A percentile compares a stretch with the other conserved stretches of the same genome.
Conservation (phyloP, 2,113 vertebrate species). For the Euleptes europaea region DNA sequence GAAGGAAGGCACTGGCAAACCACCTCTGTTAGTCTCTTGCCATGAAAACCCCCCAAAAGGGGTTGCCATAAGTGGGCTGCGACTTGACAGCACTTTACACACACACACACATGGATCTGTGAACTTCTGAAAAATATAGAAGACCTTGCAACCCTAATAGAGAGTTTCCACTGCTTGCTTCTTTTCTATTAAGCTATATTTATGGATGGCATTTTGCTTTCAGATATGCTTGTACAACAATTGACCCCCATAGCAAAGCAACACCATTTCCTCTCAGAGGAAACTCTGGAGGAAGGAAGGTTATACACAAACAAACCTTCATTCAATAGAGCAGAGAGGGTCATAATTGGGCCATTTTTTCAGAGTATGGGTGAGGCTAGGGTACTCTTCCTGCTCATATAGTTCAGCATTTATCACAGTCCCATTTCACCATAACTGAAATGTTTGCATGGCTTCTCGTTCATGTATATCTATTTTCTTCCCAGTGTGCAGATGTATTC, state of each 20-base stretch:
- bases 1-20: too few relatives aligned
- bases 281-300: conserved; percentile 71
- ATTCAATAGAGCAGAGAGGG: conserved; percentile 56
- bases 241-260: conserved; percentile 57
- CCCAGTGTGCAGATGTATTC: conserved; percentile 66
- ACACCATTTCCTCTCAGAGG: conserved; percentile 64
- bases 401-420: conserved; percentile 59
- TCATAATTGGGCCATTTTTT: conserved; percentile 66
- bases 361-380: conserved; percentile 62
- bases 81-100: too few relatives aligned
- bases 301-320: conserved; percentile 62
- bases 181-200: conserved; percentile 49
- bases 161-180: conserved; percentile 55
- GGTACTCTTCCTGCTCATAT: conserved; percentile 61
- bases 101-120: neutral
- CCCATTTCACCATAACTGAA: conserved; percentile 64
- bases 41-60: too few relatives aligned
- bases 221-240: conserved; percentile 63
- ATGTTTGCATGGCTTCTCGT: conserved; percentile 61
- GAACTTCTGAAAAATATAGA: neutral
- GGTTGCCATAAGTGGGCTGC: too few relatives aligned
- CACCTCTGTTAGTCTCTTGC: too few relatives aligned
- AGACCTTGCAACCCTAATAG: neutral
- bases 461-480: conserved; percentile 59
- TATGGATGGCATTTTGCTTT: conserved; percentile 50